Base-by-base conservation (phyloP, 2,888 invertebrate species). In the Dinocampus coccinellae region DNA sequence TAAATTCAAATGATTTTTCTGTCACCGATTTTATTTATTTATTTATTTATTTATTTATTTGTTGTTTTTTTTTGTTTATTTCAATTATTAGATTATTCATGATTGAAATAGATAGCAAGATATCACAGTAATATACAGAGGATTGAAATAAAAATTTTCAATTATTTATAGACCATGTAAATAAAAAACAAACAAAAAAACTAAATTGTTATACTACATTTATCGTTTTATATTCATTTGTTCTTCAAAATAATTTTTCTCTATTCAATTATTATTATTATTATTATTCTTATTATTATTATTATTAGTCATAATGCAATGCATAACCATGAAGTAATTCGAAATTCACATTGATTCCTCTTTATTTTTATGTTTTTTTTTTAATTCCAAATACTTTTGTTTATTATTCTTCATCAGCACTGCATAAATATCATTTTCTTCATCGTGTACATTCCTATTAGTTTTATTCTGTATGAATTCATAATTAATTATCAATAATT, bases 111-210 rank as follows among this genome's bases (percentile, higher is more conserved):
- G 83, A 83, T 78, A 85, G 82, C 84, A 82, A 84, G 82, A 82
- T 84, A 85, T 85, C 85, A 85, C 85, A 85, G 39, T 39, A 39
- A 84, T 82, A 81, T 79, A 82, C 84, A 83, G 84, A 85, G 82
- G 83, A 39, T 39, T 80, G 82, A 75, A 83, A 82, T 79, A 79
- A 84, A 81, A 84, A n/a, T 82, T 34, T 53, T 22, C 22, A 24
- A 11, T 53, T 53, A 24, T 53, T 22, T 53, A 11, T 58, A n/a
- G 57, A 26, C n/a, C n/a, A n/a, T n/a, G n/a, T n/a, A n/a, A n/a
- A n/a, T n/a, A n/a, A n/a, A n/a, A n/a, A n/a, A 65, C 22, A 55
- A 36, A 24, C 65, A 55, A 55, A 63, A 63, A 16, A 63, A 10
- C n/a, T n/a, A 39, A 39, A n/a, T n/a, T 13, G 29, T 4, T 53